Evolutionary conservation across 2,797 vertebrate species (phyloP).

Genomic region (Poecile montanus): DNA sequence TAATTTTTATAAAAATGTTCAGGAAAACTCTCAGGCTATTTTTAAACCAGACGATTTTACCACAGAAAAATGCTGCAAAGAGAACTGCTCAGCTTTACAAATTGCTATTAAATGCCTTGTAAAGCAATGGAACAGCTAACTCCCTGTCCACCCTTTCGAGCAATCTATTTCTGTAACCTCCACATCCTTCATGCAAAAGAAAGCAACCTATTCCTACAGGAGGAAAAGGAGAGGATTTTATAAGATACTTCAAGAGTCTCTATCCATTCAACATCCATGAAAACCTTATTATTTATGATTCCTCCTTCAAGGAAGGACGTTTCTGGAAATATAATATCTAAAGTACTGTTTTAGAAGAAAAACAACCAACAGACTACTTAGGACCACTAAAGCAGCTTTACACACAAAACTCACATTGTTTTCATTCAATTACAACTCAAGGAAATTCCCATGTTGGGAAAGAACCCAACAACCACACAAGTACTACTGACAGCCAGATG

Average conservation of each 20-base stretch:
- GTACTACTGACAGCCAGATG: neutral
- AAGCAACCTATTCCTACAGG: neutral
- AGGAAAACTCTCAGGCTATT: slow-evolving; percentile 27
- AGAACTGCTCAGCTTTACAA: neutral
- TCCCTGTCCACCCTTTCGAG: neutral
- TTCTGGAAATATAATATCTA: neutral
- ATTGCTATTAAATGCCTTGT: neutral
- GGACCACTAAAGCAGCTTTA: neutral
- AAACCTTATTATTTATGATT: neutral
- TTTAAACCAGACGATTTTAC: neutral
- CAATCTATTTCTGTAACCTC: neutral
- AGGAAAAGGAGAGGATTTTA: neutral
- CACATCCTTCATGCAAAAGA: neutral
- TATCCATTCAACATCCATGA: neutral
- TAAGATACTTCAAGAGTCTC: neutral
- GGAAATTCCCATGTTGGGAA: neutral
- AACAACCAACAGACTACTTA: neutral
- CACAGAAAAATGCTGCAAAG: neutral
- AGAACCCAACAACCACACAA: neutral
- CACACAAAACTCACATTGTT: neutral
- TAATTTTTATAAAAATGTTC: slow-evolving; percentile 28
- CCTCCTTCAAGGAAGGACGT: neutral
- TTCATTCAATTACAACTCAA: neutral
- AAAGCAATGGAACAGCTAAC: neutral
- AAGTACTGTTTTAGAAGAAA: neutral